A percentile compares a stretch with the other conserved stretches of the same genome.
These are phyloP conservation scores for Ochropacha duplaris DNA, from an alignment of 2,888 invertebrate species.

Conservation along the genomic window DNA sequence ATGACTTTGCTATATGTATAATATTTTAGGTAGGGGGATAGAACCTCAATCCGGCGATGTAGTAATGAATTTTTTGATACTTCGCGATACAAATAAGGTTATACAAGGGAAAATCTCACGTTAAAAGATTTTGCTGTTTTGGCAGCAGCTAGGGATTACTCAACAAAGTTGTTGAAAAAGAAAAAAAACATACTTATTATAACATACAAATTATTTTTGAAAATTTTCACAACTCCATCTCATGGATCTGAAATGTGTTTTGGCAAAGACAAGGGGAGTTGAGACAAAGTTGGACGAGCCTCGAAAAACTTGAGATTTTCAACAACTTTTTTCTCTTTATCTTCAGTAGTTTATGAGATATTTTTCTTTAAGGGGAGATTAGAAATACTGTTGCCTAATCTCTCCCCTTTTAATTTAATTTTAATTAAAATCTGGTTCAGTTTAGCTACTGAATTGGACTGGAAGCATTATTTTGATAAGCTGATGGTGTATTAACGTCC, in stretches of 20 bases:
- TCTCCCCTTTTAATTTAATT: no score
- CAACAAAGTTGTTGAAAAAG: conserved; percentile 21
- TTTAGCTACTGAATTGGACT: neutral
- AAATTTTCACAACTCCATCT: conserved; percentile 24
- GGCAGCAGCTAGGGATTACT: conserved; percentile 24
- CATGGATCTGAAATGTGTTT: conserved; percentile 29
- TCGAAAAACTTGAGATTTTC: conserved; percentile 19
- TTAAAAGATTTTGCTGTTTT: conserved; percentile 30
- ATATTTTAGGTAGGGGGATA: neutral
- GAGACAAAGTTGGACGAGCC: conserved; percentile 24
- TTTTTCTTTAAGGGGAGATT: conserved; percentile 4
- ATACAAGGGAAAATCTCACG: conserved; percentile 21
- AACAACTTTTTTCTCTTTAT: conserved; percentile 14
- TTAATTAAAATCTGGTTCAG: no score
- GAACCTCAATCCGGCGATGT: neutral
- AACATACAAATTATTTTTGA: conserved; percentile 27
- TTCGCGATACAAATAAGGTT: conserved; percentile 8
- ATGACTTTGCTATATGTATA: conserved; percentile 35
- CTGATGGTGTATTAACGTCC: neutral
- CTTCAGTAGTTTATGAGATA: conserved; percentile 16
- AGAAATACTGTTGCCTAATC: no score
- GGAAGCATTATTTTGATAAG: neutral
- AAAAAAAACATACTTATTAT: conserved; percentile 22
- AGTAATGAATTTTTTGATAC: conserved; percentile 24
- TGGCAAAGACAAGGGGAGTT: conserved; percentile 28